Evolutionary conservation across 2,888 invertebrate genomes (phyloP).

Genomic region (Urechis unicinctus): DNA sequence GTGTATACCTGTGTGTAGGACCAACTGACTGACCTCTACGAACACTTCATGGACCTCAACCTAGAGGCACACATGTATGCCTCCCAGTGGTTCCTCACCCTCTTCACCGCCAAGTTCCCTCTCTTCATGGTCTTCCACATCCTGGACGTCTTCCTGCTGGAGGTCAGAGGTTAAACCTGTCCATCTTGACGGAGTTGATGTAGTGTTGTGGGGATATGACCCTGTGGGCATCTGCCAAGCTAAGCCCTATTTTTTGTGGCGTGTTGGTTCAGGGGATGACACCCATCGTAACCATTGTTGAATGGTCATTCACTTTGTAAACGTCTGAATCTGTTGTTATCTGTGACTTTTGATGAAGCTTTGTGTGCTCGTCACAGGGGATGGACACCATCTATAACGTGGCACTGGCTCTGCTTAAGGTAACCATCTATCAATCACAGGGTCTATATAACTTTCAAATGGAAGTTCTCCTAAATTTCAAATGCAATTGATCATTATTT

Average conservation of each 20-base stretch:
- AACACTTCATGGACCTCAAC: slow-evolving; percentile 61
- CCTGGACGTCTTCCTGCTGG: slow-evolving; percentile 82
- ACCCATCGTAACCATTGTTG: no score
- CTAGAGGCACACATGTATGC: slow-evolving; percentile 99
- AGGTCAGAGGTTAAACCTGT: slow-evolving; percentile 32
- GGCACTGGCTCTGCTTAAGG: slow-evolving; percentile 83
- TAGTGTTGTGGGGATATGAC: no score
- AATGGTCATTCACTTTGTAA: no score
- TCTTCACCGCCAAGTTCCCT: slow-evolving; percentile 99
- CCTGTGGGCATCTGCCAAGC: no score
- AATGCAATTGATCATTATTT: not conserved
- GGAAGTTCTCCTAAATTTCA: no score
- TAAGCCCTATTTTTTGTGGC: no score
- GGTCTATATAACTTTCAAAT: no score
- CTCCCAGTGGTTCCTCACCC: slow-evolving; percentile 97
- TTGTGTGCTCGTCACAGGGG: slow-evolving; percentile 60
- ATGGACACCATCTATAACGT: slow-evolving; percentile 94
- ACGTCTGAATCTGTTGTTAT: no score
- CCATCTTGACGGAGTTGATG: no score
- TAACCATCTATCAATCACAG: no score
- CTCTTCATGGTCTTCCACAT: slow-evolving; percentile 94
- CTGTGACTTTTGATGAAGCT: not conserved
- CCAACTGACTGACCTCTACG: slow-evolving; percentile 52
- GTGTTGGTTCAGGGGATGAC: no score
- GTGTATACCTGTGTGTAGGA: slow-evolving; percentile 41